Evolutionary conservation across 2,888 invertebrate genomes (phyloP), one percentile per base, ranked within the genome.

Genomic region (Conistra vaccinii): DNA sequence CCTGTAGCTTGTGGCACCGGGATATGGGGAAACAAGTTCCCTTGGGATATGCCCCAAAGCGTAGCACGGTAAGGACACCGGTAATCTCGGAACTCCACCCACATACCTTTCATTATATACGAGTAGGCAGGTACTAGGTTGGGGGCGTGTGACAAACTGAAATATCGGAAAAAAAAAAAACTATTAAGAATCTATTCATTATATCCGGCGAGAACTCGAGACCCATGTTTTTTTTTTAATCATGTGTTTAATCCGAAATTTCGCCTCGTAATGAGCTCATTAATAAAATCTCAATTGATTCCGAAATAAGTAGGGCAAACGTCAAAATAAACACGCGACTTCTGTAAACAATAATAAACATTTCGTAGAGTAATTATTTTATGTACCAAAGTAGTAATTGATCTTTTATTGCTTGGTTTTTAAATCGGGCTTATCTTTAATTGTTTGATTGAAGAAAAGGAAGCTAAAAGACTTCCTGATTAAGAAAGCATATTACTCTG

Each of bases 261-360:
- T 45, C 42, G 2, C 1, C 23, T 10, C 12, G 7, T 45, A 45
- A 55, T 55, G 26, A 45, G 26, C 5, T 73, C 12, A 45, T 61
- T 42, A 61, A 23, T 73, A 14, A 42, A 9, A 61, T 73, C 20
- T 35, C n/a, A n/a, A 20, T 73, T 39, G 29, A 72, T 35, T 29
- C 14, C 7, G 9, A 51, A 42, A 58, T 73, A 73, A 73, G 9
- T 39, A 17, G 51, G 51, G 5, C 60, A 51, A 51, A 32, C n/a
- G 29, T 39, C n/a, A 20, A 73, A 73, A 73, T 17, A 61, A 73
- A 73, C 51, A 73, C 2, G 29, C 1, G 14, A 26, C 1, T 32
- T 60, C 9, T 20, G 48, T 51, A 48, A n/a, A 73, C 39, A 60
- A 32, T 6, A 69, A 51, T 39, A 73, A 51, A 60, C n/a, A 73